Percentiles rank a stretch among this genome's conserved stretches.
These are phyloP conservation scores for Solen grandis DNA, from an alignment of 1,140 invertebrate species.

Conservation along the genomic window DNA sequence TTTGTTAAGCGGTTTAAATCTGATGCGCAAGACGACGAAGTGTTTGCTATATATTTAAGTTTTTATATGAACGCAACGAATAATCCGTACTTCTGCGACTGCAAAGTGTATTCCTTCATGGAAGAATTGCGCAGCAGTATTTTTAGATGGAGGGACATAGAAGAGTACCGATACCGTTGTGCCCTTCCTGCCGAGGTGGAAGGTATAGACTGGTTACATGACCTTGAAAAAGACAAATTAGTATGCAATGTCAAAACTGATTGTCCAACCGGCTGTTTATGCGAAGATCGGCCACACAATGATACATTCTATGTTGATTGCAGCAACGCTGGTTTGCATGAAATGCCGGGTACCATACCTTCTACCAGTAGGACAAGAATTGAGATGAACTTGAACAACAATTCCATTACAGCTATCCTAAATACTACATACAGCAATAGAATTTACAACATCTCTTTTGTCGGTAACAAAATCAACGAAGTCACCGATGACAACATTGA, in stretches of 20 bases:
- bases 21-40: neutral
- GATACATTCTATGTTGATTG: conserved; percentile 36
- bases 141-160: conserved; percentile 11
- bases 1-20: neutral
- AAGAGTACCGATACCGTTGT: conserved; percentile 31
- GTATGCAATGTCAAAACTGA: conserved; percentile 18
- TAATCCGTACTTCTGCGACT: conserved; percentile 42
- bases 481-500: conserved; percentile 14
- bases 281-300: conserved; percentile 42
- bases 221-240: conserved; percentile 1
- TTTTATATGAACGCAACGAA: conserved; percentile 16
- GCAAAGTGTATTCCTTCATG: neutral
- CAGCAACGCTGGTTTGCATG: conserved; percentile 8
- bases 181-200: neutral
- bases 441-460: conserved; percentile 19
- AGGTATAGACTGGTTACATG: conserved; percentile 37
- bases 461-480: neutral
- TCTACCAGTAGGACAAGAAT: conserved; percentile 5
- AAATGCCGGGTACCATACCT: conserved; percentile 8
- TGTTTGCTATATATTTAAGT: conserved; percentile 19
- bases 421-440: neutral
- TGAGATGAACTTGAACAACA: conserved; percentile 34
- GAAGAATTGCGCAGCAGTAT: neutral
- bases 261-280: conserved; percentile 24
- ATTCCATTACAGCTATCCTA: neutral